phyloP scores from a whole-genome alignment of 2,888 invertebrate species.

The Agonopterix arenella region DNA sequence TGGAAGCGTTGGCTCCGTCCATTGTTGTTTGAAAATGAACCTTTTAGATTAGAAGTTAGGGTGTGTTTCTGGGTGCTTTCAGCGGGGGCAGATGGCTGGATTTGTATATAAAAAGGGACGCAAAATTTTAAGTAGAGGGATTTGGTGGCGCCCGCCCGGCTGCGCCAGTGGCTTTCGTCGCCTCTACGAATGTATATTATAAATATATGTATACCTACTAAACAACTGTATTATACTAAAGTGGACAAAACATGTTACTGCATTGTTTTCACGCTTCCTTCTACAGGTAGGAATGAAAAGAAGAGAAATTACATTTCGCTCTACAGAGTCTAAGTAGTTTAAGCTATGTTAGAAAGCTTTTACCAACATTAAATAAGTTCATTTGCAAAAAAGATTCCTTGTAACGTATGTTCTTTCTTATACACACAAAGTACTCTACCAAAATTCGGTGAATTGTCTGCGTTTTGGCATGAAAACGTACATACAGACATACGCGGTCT shows the following conservation, averaged over 20 bases:
- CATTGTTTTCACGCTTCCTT: too few species aligned
- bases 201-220: too few species aligned
- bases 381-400: too few species aligned
- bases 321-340: neutral
- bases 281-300: neutral
- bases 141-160: constrained; percentile 44
- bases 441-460: too few species aligned
- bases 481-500: too few species aligned
- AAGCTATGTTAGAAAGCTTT: too few species aligned
- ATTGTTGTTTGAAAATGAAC: constrained; percentile 22
- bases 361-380: too few species aligned
- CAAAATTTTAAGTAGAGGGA: constrained; percentile 74
- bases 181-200: constrained; percentile 8
- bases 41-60: constrained; percentile 15
- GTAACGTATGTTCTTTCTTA: too few species aligned
- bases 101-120: constrained; percentile 67
- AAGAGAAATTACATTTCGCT: neutral
- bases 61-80: constrained; percentile 27
- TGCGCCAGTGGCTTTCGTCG: constrained; percentile 38
- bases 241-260: neutral
- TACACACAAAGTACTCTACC: too few species aligned
- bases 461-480: too few species aligned
- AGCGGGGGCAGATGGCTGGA: constrained; percentile 38
- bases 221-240: constrained; percentile 3
- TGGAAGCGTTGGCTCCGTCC: neutral